These are phyloP conservation scores for Toxonevra muliebris DNA, from an alignment of 2,888 invertebrate species.

Conservation along the genomic window DNA sequence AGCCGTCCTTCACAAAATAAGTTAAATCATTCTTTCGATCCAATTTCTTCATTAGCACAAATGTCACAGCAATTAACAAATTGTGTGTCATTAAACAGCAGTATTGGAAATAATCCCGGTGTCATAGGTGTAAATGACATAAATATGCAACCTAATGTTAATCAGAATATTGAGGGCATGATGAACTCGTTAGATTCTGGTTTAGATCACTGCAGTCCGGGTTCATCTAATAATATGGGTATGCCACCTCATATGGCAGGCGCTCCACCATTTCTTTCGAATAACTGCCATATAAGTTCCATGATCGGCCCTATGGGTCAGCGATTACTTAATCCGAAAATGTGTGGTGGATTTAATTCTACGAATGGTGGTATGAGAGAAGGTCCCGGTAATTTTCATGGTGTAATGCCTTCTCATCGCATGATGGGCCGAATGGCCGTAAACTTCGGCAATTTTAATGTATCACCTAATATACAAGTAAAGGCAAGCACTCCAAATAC, in stretches of 20 bases:
- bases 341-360: slow-evolving; percentile 66
- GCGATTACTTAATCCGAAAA: slow-evolving; percentile 73
- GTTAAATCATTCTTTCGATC: slow-evolving; percentile 81
- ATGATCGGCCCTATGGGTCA: slow-evolving; percentile 67
- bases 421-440: slow-evolving; percentile 75
- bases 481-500: slow-evolving; percentile 98
- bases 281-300: slow-evolving; percentile 51
- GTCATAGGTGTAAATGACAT: slow-evolving; percentile 49
- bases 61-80: slow-evolving; percentile 94
- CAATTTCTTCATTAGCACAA: slow-evolving; percentile 91
- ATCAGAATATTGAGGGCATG: slow-evolving; percentile 50
- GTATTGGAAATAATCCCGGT: slow-evolving; percentile 47
- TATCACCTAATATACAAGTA: slow-evolving; percentile 80
- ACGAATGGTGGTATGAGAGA: slow-evolving; percentile 48
- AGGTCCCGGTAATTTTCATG: slow-evolving; percentile 65
- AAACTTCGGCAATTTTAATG: slow-evolving; percentile 70
- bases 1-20: slow-evolving; percentile 69
- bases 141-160: slow-evolving; percentile 43
- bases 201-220: slow-evolving; percentile 58
- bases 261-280: slow-evolving; percentile 44
- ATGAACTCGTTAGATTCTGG: slow-evolving; percentile 62
- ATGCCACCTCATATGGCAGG: slow-evolving; percentile 37
- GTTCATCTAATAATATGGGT: slow-evolving; percentile 39
- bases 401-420: slow-evolving; percentile 66
- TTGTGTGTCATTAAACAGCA: slow-evolving; percentile 68